These are phyloP conservation scores for Microchrysa polita DNA, from an alignment of 2,888 invertebrate species.

Conservation along the genomic window DNA sequence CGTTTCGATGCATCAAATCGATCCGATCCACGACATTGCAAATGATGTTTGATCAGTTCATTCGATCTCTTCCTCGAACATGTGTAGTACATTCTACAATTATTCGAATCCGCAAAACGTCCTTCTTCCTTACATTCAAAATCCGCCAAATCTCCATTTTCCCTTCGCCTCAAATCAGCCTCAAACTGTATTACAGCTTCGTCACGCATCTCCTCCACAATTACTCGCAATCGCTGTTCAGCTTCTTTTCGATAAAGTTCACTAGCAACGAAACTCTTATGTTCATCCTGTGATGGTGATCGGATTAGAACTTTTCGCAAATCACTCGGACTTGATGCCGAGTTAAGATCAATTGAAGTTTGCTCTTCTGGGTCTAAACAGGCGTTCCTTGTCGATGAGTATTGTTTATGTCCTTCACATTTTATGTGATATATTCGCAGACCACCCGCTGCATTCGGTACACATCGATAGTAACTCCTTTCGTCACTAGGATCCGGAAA, in stretches of 20 bases:
- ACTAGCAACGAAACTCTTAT: neutral
- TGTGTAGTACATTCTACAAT: constrained; percentile 51
- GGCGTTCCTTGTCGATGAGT: neutral
- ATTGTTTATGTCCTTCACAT: neutral
- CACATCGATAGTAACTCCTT: constrained; percentile 30
- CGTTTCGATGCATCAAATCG: constrained; percentile 45
- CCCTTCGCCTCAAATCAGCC: neutral
- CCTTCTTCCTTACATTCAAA: constrained; percentile 51
- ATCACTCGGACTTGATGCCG: neutral
- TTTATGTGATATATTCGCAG: constrained; percentile 26
- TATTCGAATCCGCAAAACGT: constrained; percentile 48
- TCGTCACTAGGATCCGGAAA: constrained; percentile 24
- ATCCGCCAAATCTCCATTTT: neutral
- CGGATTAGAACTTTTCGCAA: neutral
- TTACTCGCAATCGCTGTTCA: constrained; percentile 9
- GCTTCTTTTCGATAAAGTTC: constrained; percentile 3
- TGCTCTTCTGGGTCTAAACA: neutral
- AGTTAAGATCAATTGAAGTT: neutral
- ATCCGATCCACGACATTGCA: constrained; percentile 47
- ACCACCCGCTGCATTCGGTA: constrained; percentile 15
- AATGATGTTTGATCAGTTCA: constrained; percentile 45
- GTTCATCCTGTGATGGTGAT: neutral
- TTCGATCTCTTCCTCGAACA: constrained; percentile 44
- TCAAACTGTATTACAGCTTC: constrained; percentile 27
- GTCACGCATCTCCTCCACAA: constrained; percentile 17